Base-by-base conservation (phyloP, 1,140 invertebrate genomes). In the Asbolus verrucosus region DNA sequence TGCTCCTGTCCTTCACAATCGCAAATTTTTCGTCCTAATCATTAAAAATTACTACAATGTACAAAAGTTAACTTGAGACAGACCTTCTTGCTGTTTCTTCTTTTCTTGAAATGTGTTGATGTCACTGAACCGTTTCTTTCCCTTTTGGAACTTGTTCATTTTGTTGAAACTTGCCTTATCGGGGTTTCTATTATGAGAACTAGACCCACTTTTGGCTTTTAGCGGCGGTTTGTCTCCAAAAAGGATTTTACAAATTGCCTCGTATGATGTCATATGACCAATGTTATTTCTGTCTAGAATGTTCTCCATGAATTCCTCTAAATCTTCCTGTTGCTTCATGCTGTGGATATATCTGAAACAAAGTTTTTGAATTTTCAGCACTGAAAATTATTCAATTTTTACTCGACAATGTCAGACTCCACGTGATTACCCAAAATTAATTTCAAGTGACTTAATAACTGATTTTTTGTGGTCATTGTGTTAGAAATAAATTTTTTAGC, bases 1-100 rank as follows among this genome's bases (percentile, higher is more conserved):
- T 99, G 98, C 78, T 91, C 92, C 9, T 88, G 87, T 1, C 96
- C 96, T 84, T 98, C 92, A 79, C 98, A 99, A 60, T 96, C 87
- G 84, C 98, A 99, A 39, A 82, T 82, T 74, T 93, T 89, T 62
- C 96, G 87, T 31, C 95, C 94, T 91, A 75, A n/a, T 78, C 74
- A 38, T n/a, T n/a, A n/a, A n/a, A n/a, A n/a, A n/a, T n/a, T n/a
- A n/a, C n/a, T n/a, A n/a, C n/a, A n/a, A n/a, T n/a, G n/a, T n/a
- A n/a, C n/a, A n/a, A n/a, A n/a, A n/a, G n/a, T n/a, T n/a, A n/a
- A n/a, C n/a, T n/a, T n/a, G n/a, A n/a, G n/a, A n/a, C n/a, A n/a
- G n/a, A 74, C 75, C 73, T 69, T 75, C 70, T 15, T 70, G 67
- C 67, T 70, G 46, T 38, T 75, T 74, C 50, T 74, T 75, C 43